phyloP scores from a whole-genome alignment of 2,113 vertebrate species.

The Burhinus bistriatus region DNA sequence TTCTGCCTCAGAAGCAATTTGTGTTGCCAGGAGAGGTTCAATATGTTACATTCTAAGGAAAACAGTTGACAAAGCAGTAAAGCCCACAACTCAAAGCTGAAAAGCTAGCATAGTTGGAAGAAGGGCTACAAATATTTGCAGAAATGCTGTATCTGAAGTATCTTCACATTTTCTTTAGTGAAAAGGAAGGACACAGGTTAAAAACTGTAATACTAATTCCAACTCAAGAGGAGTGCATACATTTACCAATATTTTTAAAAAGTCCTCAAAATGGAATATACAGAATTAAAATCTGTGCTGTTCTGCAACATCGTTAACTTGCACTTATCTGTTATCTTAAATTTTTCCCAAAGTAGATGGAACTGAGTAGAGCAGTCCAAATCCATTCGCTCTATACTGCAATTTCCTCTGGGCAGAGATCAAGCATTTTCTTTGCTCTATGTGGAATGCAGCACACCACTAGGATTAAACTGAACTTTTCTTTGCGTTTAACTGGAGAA shows the following conservation, averaged over 20 bases:
- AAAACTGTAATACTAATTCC: neutral
- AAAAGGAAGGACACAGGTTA: neutral
- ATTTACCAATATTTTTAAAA: neutral
- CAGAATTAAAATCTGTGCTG: slow-evolving; percentile 4
- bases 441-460: neutral
- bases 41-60: neutral
- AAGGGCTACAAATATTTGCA: neutral
- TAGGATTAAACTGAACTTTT: neutral
- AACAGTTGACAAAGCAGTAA: neutral
- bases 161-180: neutral
- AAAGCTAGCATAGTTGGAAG: neutral
- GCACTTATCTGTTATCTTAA: neutral
- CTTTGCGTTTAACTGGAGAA: neutral
- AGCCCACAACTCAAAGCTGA: neutral
- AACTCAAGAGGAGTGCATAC: neutral
- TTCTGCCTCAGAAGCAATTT: neutral
- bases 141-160: neutral
- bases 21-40: neutral
- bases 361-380: slow-evolving; percentile 15
- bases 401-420: slow-evolving; percentile 4
- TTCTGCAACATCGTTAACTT: slow-evolving; percentile 28
- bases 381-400: neutral
- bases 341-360: slow-evolving; percentile 27
- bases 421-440: neutral
- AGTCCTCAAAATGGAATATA: slow-evolving; percentile 13